Conservation (phyloP, 2,113 vertebrate species). For the Platysternon megacephalum region DNA sequence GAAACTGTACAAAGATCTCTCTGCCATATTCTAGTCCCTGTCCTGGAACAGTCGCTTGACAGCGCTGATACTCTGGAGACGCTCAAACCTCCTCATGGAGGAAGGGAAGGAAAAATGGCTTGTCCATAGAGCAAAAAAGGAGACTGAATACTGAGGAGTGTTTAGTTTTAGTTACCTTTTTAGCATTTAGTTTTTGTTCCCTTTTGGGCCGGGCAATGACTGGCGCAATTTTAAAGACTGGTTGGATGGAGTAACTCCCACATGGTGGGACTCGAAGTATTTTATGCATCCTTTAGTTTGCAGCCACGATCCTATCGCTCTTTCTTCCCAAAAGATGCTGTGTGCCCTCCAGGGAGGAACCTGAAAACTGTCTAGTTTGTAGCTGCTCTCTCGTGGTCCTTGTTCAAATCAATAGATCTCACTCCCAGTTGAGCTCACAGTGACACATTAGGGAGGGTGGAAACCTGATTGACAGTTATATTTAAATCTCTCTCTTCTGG, state of each 20-base stretch:
- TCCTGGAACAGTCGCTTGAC: constrained; percentile 39
- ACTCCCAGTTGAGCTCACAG: not conserved
- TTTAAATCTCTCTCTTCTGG: not conserved
- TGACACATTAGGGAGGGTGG: fast-evolving
- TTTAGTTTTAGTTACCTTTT: not conserved
- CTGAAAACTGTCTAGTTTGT: not conserved
- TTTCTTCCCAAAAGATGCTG: not conserved
- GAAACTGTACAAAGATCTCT: not conserved
- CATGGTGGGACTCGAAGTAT: fast-evolving
- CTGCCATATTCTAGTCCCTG: constrained; percentile 25
- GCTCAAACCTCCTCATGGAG: not conserved
- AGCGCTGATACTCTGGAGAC: not conserved
- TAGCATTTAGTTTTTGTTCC: not conserved
- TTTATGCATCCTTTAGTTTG: not conserved
- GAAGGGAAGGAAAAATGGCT: constrained; percentile 12
- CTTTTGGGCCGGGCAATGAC: not conserved
- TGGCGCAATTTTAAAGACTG: not conserved
- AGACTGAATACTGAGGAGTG: not conserved
- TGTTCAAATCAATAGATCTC: not conserved
- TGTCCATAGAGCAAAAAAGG: not conserved
- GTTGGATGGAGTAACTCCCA: not conserved
- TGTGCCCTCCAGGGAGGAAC: not conserved
- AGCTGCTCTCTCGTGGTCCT: not conserved
- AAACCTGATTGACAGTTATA: not conserved
- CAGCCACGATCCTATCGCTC: not conserved